Conservation (phyloP, 2,888 invertebrate species). For the Sepioteuthis lessoniana region DNA sequence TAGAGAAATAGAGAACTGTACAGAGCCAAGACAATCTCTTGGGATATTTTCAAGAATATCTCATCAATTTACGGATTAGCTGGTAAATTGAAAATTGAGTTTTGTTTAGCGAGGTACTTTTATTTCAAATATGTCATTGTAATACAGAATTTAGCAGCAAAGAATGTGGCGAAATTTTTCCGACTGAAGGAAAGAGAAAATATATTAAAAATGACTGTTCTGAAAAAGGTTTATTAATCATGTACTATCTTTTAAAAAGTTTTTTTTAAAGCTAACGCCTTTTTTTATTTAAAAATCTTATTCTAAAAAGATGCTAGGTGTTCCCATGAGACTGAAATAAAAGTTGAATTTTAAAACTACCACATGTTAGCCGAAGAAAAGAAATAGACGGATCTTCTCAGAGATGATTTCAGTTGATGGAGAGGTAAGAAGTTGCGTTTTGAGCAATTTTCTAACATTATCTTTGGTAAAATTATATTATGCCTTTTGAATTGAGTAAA, state of each 20-base stretch:
- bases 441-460: too few species aligned
- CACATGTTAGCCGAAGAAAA: background rate
- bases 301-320: background rate
- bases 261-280: too few species aligned
- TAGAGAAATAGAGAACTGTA: background rate
- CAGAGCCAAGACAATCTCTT: background rate
- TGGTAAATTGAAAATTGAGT: constrained; percentile 16
- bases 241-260: too few species aligned
- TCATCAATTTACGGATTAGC: constrained; percentile 40
- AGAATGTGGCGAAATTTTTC: background rate
- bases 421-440: too few species aligned
- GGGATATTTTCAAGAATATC: constrained; percentile 40
- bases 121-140: background rate
- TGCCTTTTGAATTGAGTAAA: too few species aligned
- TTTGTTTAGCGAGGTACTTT: background rate
- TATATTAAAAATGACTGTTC: background rate
- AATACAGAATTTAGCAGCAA: background rate
- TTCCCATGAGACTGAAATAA: background rate
- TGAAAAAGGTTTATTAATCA: constrained; percentile 20
- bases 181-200: background rate
- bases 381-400: background rate
- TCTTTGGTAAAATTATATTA: too few species aligned
- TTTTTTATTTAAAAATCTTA: too few species aligned
- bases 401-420: background rate
- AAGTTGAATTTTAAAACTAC: background rate